Base-by-base conservation (phyloP, 23 tunicate genomes). In the Trididemnum clinides region DNA sequence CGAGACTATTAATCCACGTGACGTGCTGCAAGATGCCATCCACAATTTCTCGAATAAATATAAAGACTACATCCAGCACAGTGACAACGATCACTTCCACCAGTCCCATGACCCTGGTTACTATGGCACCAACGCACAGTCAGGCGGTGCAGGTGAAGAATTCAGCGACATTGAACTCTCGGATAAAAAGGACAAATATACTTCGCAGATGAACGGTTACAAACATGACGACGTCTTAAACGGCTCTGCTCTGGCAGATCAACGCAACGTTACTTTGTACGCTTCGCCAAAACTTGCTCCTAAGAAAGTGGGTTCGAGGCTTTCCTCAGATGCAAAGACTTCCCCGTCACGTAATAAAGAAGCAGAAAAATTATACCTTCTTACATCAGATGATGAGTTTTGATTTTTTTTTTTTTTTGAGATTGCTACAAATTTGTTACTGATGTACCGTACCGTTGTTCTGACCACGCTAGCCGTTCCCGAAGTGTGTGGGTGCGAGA, bases 31-130 rank as follows among this genome's bases (percentile, higher is more conserved):
- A 62, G 98, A 95, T 71, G 98, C 93, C 1, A 86, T 95, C 25
- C 98, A 95, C 71, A 95, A 95, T 71, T 95, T 95, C 54, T 85
- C 90, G 2, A 65, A 82, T 59, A 89, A 90, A 59, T 95, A 95
- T 58, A 73, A 86, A 51, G 87, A 90, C 82, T 95, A 95, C 66
- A 90, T 86, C 3, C 98, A 90, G 54, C 90, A 95, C 64, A 38
- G 85, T 62, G 82, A 64, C 35, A 58, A 50, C 44, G 80, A 74
- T 4, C 66, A 28, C 22, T 19, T 19, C 66, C 66, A 59, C 20
- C 21, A 19, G 25, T 15, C 18, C 22, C 38, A 33, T 27, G 27
- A 59, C 5, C 66, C 20, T 15, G 25, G 25, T n/a, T 25, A 59
- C 22, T 59, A 59, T n/a, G 66, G 66, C 25, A 59, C 66, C 21